Base-by-base conservation (phyloP, 2,888 invertebrate genomes). In the Catotricha subobsoleta region DNA sequence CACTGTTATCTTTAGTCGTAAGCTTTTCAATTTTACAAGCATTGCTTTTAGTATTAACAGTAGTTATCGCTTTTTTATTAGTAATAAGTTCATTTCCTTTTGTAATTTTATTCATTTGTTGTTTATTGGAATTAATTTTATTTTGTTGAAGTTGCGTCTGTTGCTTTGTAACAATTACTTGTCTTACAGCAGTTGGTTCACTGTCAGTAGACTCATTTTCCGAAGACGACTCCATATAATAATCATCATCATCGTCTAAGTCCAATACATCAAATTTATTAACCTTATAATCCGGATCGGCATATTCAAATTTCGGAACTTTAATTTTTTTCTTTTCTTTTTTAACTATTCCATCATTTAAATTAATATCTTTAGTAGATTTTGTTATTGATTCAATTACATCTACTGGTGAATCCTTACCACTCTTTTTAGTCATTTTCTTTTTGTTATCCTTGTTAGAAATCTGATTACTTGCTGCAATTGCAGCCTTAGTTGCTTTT, bases 371-470 rank as follows among this genome's bases (percentile, higher is more conserved):
- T 18, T 27, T 44, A 31, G 40, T 43, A 40, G 20, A 42, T 42
- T 35, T 40, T 25, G 43, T 46, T 48, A 42, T 42, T 45, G 18
- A 44, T 46, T 38, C 45, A 42, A 25, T 35, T 44, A 31, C 37
- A 45, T 47, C 25, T 43, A 43, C 25, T 34, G 41, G 15, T 34
- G 40, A 31, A 46, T 43, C 36, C 41, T 46, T 35, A 34, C 27
- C 35, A 37, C 41, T 12, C 40, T 42, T 41, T 44, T 49, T 34
- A 30, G 45, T 39, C 47, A 48, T 47, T 46, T 47, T 28, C 45
- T 47, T 47, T 49, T 47, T 42, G 40, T 40, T 48, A 45, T 25
- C 38, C 27, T 23, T 47, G 43, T 39, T 25, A n/a, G n/a, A n/a
- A n/a, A n/a, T n/a, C 3, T 33, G 43, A 31, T 33, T 40, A 27